Evolutionary conservation across 2,797 vertebrate genomes (phyloP).

Genomic region (Acrocephalus scirpaceus): DNA sequence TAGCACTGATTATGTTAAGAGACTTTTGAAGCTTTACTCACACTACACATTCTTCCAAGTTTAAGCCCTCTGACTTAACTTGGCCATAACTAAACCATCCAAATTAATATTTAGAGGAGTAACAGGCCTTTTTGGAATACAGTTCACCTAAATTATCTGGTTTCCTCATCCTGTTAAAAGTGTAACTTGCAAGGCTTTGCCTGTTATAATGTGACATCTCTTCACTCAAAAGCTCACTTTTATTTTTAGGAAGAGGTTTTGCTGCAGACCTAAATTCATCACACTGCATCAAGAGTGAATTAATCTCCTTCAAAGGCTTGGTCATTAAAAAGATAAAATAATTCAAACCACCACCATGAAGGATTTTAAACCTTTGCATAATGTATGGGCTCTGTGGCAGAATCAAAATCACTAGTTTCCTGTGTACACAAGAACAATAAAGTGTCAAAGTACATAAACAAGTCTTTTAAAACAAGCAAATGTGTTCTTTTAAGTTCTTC

Average conservation of each 20-base stretch:
- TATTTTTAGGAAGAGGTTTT: background rate
- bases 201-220: background rate
- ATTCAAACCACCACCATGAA: background rate
- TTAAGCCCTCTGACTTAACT: background rate
- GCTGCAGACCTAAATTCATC: background rate
- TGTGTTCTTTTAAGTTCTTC: conserved; percentile 19
- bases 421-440: conserved; percentile 3
- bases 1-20: background rate
- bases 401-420: background rate
- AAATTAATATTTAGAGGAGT: background rate
- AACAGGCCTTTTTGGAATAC: background rate
- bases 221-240: background rate
- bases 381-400: background rate
- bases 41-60: background rate
- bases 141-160: background rate
- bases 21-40: background rate
- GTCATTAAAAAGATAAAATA: background rate
- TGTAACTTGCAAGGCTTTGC: background rate
- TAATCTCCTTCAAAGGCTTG: background rate
- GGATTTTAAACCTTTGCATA: background rate
- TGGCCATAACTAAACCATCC: background rate
- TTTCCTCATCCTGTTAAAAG: background rate
- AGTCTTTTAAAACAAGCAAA: conserved; percentile 2
- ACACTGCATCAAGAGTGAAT: background rate
- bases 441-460: background rate